Conservation (phyloP, 1,140 invertebrate genomes). For the Ceratitis capitata region DNA sequence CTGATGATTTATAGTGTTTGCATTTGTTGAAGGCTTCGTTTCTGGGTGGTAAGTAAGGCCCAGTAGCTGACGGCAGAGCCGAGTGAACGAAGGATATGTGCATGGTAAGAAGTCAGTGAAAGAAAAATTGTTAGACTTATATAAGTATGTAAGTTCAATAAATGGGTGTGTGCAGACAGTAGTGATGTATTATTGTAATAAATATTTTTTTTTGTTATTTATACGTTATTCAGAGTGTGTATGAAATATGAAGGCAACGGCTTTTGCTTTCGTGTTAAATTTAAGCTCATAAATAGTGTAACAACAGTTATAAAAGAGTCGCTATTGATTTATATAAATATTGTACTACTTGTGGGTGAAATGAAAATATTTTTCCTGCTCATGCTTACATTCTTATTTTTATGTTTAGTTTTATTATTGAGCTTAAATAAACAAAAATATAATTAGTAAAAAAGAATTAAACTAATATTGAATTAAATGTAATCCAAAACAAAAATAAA, state of each 20-base stretch:
- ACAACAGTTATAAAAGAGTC: background rate
- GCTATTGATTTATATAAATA: background rate
- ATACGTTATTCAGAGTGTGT: background rate
- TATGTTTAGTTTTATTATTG: no score
- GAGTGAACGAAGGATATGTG: background rate
- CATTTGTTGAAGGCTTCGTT: background rate
- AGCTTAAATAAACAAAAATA: no score
- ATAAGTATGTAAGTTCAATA: background rate
- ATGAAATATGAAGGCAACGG: background rate
- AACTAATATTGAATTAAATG: no score
- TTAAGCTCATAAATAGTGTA: background rate
- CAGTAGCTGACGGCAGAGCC: background rate
- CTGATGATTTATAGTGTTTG: slow-evolving; percentile 8
- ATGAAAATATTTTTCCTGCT: no score
- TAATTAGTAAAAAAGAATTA: no score
- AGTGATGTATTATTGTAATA: no score
- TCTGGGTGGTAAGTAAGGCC: background rate
- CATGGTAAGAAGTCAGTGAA: background rate
- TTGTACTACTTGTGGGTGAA: background rate
- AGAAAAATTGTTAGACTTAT: background rate
- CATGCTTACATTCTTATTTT: no score
- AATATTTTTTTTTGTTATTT: no score
- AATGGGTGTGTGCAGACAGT: background rate
- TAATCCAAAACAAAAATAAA: no score
- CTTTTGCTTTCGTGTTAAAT: background rate